Base-by-base conservation (phyloP, 2,888 invertebrate species). In the Drosophila yooni region DNA sequence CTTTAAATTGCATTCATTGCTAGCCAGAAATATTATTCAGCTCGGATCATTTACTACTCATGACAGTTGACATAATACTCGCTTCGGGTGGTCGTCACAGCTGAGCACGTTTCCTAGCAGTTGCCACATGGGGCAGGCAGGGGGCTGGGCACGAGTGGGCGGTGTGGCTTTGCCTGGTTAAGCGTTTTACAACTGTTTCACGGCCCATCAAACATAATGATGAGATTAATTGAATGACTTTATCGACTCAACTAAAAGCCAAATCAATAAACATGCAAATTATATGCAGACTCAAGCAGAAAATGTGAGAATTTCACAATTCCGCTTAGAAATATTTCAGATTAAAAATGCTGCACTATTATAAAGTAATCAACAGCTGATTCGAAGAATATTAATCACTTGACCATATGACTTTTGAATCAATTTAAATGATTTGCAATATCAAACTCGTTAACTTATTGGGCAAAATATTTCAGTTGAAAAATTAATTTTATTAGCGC, bases 101-200 rank as follows among this genome's bases (percentile, higher is more conserved):
- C 56, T 61, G 79, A 74, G 70, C 58, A 56, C 53, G 59, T 60
- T 64, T 61, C 7, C 40, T 48, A 29, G 62, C 70, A 48, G 38
- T 66, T 68, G 51, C 70, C 65, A 62, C 65, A 75, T 57, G 52
- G 36, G 50, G 51, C 13, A 1, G 29, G 3, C 40, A 29, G 11
- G 53, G 54, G 58, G 18, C 21, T 15, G 33, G 15, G 13, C 29
- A 29, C 57, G 65, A 70, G 31, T 31, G 58, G 73, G 61, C 50
- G 54, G 53, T 27, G 53, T 27, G 25, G 8, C 53, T 8, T 36
- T 25, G 61, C 27, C 61, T 56, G 56, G 18, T 50, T 54, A 77
- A 77, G 65, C 76, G 73, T 62, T 68, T 79, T 52, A 56, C 75
- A 66, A 38, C 66, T 46, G 50, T 81, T 84, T 81, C 62, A 81